Conservation (phyloP, 2,113 vertebrate genomes). For the Myodes glareolus region DNA sequence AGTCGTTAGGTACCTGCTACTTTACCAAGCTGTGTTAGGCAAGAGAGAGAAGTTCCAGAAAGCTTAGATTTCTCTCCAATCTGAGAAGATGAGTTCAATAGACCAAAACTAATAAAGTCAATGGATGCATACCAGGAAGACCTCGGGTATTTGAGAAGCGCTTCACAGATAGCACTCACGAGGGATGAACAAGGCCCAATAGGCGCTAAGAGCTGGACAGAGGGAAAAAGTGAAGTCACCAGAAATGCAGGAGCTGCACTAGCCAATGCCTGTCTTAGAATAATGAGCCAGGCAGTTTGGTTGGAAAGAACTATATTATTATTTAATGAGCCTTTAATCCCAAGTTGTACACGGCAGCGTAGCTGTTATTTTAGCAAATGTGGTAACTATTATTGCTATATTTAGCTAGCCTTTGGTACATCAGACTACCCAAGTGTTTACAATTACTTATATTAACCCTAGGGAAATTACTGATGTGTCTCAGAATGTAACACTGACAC, state of each 20-base stretch:
- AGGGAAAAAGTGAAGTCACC: not conserved
- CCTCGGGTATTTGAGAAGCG: not conserved
- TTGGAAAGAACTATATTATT: conserved; percentile 68
- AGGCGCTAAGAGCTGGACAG: not conserved
- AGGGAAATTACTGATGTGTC: conserved; percentile 76
- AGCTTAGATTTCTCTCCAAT: not conserved
- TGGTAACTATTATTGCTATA: conserved; percentile 77
- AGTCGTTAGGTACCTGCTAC: not conserved
- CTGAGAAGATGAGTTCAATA: not conserved
- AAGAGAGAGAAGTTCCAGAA: not conserved
- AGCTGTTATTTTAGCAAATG: conserved; percentile 80
- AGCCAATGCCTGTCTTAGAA: conserved; percentile 5
- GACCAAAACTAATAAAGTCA: not conserved
- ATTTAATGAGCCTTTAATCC: conserved; percentile 76
- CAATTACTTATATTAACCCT: conserved; percentile 77
- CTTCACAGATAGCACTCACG: not conserved
- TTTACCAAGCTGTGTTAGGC: not conserved
- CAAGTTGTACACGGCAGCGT: conserved; percentile 67
- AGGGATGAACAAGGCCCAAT: not conserved
- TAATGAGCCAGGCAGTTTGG: conserved; percentile 33
- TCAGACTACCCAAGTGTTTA: conserved; percentile 73
- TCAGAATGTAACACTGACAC: conserved; percentile 65
- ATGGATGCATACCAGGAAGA: not conserved
- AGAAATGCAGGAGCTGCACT: not conserved
- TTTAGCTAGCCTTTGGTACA: conserved; percentile 72